Percentiles rank a stretch among this genome's conserved stretches.
Evolutionary conservation across 2,113 vertebrate genomes (phyloP).

Genomic region (Pseudorectes ferrugineus): DNA sequence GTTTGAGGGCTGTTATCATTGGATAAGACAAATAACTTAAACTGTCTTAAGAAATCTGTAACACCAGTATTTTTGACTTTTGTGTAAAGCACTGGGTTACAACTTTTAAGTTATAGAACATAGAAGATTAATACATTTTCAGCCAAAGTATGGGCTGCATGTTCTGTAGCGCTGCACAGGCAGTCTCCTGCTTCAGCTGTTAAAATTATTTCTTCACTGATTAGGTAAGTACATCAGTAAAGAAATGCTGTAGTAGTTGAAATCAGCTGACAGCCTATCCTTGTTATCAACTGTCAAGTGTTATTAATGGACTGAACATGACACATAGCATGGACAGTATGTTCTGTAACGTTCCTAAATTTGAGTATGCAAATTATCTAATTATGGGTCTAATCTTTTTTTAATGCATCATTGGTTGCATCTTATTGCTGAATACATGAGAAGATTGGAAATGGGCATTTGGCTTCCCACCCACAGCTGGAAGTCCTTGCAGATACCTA

Average conservation of each 20-base stretch:
- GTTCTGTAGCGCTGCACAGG: neutral
- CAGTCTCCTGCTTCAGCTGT: neutral
- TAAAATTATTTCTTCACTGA: neutral
- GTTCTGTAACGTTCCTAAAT: neutral
- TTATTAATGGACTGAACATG: neutral
- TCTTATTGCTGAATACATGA: neutral
- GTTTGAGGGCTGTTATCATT: neutral
- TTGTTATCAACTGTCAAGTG: neutral
- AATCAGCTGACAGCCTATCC: neutral
- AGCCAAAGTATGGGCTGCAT: neutral
- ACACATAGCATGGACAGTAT: neutral
- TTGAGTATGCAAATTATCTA: neutral
- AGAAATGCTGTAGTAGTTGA: neutral
- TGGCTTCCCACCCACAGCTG: neutral
- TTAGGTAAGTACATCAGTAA: neutral
- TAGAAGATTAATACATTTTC: neutral
- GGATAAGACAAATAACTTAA: neutral
- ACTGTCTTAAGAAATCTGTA: neutral
- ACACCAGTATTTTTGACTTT: neutral
- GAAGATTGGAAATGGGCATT: neutral
- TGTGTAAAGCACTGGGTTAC: neutral
- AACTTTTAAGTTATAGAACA: neutral
- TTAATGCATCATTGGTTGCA: neutral
- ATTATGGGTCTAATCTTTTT: neutral
- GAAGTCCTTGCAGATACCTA: neutral